Base-by-base conservation (phyloP, 2,888 invertebrate genomes). In the Andrena bicolor region DNA sequence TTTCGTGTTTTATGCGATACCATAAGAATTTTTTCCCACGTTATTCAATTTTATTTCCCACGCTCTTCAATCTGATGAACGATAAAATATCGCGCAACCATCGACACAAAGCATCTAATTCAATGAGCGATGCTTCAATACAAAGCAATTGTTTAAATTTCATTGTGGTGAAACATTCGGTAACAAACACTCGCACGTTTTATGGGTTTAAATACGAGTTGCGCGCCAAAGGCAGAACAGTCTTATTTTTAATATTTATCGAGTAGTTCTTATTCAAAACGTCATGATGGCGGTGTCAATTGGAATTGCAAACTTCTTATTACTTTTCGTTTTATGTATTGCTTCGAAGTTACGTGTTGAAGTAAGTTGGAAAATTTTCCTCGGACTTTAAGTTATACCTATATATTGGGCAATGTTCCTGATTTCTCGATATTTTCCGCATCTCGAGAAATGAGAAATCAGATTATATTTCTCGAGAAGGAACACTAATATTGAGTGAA, bases 161-260 rank as follows among this genome's bases (percentile, higher is more conserved):
- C 64, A 65, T 81, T 73, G 32, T 73, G 30, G 20, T 23, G 23
- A 48, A 20, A 30, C 32, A 20, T 51, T 35, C 6, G 20, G 20
- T 8, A 69, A n/a, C 16, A 2, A n/a, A 56, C 35, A 30, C 63
- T 2, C 16, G n/a, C 20, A 26, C 30, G 0, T 41, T 64, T 10
- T 6, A 13, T 16, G 20, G 20, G 63, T 80, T 69, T 81, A 81
- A 79, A 79, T 73, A 69, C 58, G 30, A 63, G 20, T 6, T 8
- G 2, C 0, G 20, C 10, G 5, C 7, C 8, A 10, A 2, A 3
- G 16, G 20, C 1, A 13, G 73, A 26, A n/a, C 58, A 81, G 20
- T 73, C 10, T 7, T 4, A 10, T 41, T 64, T 64, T 60, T 8
- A 58, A 32, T 20, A 10, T 56, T 51, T 13, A 58, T 16, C 2